Percentiles rank a stretch among this genome's conserved stretches.
phyloP scores from a whole-genome alignment of 2,113 vertebrate species.

The Tachysurus fulvidraco region DNA sequence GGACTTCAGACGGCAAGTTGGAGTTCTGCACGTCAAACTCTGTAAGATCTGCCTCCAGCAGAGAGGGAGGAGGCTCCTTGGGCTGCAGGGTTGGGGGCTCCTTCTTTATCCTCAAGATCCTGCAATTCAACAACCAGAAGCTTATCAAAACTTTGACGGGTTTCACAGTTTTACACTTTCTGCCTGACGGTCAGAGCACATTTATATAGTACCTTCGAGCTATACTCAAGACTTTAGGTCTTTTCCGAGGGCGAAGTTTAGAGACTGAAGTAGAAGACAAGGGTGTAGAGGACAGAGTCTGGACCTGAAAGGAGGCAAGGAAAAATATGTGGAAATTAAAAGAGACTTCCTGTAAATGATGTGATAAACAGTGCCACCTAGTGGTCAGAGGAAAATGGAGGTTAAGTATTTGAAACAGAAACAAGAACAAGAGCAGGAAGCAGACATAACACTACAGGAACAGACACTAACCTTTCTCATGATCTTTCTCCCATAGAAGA shows the following conservation, averaged over 20 bases:
- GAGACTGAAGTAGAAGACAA: slow-evolving; percentile 66
- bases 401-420: neutral
- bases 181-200: neutral
- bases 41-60: slow-evolving; percentile 92
- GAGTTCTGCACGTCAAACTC: slow-evolving; percentile 95
- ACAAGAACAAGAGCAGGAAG: no score
- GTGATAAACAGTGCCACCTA: slow-evolving; percentile 38
- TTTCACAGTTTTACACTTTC: neutral
- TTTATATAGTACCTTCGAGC: slow-evolving; percentile 83
- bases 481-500: slow-evolving; percentile 94
- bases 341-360: neutral
- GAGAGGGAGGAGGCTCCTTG: slow-evolving; percentile 90
- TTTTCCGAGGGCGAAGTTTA: slow-evolving; percentile 84
- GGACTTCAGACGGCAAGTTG: slow-evolving; percentile 89
- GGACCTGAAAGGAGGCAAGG: slow-evolving; percentile 73
- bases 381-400: slow-evolving; percentile 1
- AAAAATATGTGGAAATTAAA: neutral
- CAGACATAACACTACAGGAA: neutral
- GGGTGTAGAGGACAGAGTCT: slow-evolving; percentile 77
- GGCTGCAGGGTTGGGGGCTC: slow-evolving; percentile 90
- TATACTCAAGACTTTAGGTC: slow-evolving; percentile 86
- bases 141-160: neutral
- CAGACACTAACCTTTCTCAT: slow-evolving; percentile 85
- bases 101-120: slow-evolving; percentile 88
- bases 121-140: slow-evolving; percentile 54